A percentile compares a stretch with the other conserved stretches of the same genome.
These are phyloP conservation scores for Boulengeromyrus knoepffleri DNA, from an alignment of 2,113 vertebrate species.

Conservation along the genomic window DNA sequence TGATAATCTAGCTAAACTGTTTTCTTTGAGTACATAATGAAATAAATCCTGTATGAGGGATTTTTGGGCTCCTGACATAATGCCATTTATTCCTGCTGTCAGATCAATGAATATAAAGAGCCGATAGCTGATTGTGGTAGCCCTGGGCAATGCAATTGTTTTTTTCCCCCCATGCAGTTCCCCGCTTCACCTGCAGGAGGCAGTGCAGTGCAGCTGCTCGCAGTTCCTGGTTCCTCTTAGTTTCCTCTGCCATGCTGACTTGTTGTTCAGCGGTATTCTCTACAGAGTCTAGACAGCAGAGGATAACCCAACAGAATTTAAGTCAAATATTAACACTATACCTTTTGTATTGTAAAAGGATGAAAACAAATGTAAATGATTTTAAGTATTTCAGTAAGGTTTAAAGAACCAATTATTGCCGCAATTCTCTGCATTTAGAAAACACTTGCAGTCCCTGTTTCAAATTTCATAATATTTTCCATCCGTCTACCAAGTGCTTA, in stretches of 20 bases:
- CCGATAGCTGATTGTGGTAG: neutral
- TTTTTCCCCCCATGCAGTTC: neutral
- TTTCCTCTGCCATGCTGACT: neutral
- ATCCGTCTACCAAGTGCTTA: neutral
- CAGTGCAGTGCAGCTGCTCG: constrained; percentile 13
- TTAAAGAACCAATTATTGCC: neutral
- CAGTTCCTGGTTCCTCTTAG: neutral
- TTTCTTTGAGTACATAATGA: neutral
- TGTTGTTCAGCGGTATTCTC: neutral
- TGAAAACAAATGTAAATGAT: neutral
- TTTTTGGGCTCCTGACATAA: neutral
- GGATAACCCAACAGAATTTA: neutral
- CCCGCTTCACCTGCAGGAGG: constrained; percentile 26
- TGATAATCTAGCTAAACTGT: neutral
- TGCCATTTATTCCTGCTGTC: neutral
- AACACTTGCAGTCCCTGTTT: neutral
- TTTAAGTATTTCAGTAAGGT: neutral
- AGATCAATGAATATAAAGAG: neutral
- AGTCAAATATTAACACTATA: neutral
- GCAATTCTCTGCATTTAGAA: neutral
- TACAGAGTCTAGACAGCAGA: neutral
- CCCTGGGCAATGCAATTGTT: neutral
- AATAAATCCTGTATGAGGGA: neutral
- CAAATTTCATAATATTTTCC: neutral
- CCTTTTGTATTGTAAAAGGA: neutral